Evolutionary conservation across 2,113 vertebrate species (phyloP), one percentile per base, ranked within the genome.

Genomic region (Murina feae): DNA sequence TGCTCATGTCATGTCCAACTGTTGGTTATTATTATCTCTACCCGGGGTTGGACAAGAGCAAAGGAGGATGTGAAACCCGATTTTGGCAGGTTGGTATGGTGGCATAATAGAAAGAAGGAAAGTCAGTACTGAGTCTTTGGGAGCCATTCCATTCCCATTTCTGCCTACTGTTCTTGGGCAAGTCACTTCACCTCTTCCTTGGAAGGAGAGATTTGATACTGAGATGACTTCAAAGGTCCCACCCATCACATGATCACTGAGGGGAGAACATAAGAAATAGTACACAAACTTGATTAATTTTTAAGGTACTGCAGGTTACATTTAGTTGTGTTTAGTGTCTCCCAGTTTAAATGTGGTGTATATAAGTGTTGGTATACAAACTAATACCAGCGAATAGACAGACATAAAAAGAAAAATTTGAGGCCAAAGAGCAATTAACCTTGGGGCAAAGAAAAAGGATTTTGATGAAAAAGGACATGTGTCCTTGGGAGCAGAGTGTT

Each of bases 401-500:
- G 32, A 42, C 49, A 51, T 39, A 25, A 39, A 65, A 39, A 69
- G 78, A 88, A 69, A 69, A 90, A 94, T 80, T 35, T 25, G 47
- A 95, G 20, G 25, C 72, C 90, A 84, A 72, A 72, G 66, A 81
- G 93, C 85, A 87, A 95, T 89, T 58, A 86, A 68, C 49, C 74
- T 85, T n/a, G 28, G 51, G 53, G 44, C 49, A 85, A 91, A 90
- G 68, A 53, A 55, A 85, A 82, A 25, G 42, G 68, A 42, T 72
- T 78, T 69, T 32, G 23, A 85, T 86, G n/a, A 30, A 58, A 93
- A 93, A 68, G 37, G 13, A 10, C 1, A 0, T 1, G 0, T 20
- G 69, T 37, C 8, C 71, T 51, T 35, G 37, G 55, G 21, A 75
- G 58, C 53, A 3, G 23, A 17, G 68, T 4, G 20, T 55, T 37